Base-by-base conservation (phyloP, 2,113 vertebrate species). In the Motacilla tschutschensis region DNA sequence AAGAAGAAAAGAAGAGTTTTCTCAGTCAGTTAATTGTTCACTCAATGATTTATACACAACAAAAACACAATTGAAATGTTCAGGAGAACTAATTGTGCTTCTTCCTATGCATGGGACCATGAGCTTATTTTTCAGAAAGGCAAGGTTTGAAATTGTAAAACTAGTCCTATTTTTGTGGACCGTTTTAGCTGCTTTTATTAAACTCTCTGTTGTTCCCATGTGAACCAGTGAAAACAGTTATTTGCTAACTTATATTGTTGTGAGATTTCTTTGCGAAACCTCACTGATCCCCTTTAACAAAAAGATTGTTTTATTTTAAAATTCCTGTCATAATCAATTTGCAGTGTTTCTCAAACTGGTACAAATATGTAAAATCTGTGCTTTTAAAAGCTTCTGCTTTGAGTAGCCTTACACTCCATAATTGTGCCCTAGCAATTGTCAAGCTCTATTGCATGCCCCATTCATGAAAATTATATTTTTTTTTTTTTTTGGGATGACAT, bases 321-420 rank as follows among this genome's bases (percentile, higher is more conserved):
- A 87, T 78, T 87, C 83, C 67, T 91, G 60, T 75, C 90, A 81
- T 47, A 80, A 90, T 85, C 66, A 76, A 86, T 92, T 80, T 58
- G 67, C 82, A 85, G 76, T 91, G 35, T 88, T 89, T 93, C 88
- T 95, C 85, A 96, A 95, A 95, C 84, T 70, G 67, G 79, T 96
- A 96, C 36, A 96, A 97, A 96, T 66, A 65, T 79, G 94, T 94
- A 96, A 96, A 96, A 93, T 93, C 93, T 97, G 96, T 97, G 96
- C 95, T 97, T 96, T 91, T 92, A 91, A 94, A 95, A 94, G 86
- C 91, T 94, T 94, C 87, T 95, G 89, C 95, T 96, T 94, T 93
- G 96, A 97, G 96, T 96, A 96, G 92, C 93, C 92, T 96, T 95
- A 90, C 95, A 89, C 93, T 95, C 87, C 74, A 76, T 90, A 87